Conservation (phyloP, 1,140 invertebrate species). For the Dreissena rostriformis region DNA sequence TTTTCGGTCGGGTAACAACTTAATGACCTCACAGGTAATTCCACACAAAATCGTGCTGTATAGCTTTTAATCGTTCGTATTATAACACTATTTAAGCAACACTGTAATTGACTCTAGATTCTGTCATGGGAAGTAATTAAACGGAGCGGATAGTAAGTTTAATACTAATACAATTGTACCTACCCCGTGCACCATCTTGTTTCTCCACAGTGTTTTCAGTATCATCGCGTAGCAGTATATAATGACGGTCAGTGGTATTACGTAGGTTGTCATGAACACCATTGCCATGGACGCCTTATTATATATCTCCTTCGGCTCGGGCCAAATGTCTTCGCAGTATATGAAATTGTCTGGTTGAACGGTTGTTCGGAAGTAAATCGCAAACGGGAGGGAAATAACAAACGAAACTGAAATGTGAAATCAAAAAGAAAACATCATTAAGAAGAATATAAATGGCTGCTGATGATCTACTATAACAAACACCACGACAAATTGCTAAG, state of each 20-base stretch:
- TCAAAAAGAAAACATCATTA: too few relatives aligned
- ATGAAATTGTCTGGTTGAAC: constrained; percentile 5
- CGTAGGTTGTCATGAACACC: constrained; percentile 71
- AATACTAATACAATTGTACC: not conserved
- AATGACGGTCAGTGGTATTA: constrained; percentile 72
- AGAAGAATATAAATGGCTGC: too few relatives aligned
- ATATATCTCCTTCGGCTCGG: constrained; percentile 39
- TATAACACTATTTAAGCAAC: too few relatives aligned
- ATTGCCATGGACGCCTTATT: constrained; percentile 63
- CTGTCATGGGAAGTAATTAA: too few relatives aligned
- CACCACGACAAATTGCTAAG: too few relatives aligned
- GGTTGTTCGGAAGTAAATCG: constrained; percentile 59
- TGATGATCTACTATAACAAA: too few relatives aligned
- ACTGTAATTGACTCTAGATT: too few relatives aligned
- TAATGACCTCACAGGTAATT: too few relatives aligned
- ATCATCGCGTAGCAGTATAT: constrained; percentile 74
- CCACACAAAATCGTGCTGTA: too few relatives aligned
- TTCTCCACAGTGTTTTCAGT: constrained; percentile 63
- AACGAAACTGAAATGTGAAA: constrained; percentile 69
- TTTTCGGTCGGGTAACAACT: too few relatives aligned
- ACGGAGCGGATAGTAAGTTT: too few relatives aligned
- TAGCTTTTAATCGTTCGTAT: too few relatives aligned
- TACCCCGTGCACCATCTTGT: constrained; percentile 43
- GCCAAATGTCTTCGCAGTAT: constrained; percentile 58
- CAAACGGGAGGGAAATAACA: constrained; percentile 67